Evolutionary conservation across 1,140 invertebrate species (phyloP), one percentile per base, ranked within the genome.

Genomic region (Paraescarpia echinospica): DNA sequence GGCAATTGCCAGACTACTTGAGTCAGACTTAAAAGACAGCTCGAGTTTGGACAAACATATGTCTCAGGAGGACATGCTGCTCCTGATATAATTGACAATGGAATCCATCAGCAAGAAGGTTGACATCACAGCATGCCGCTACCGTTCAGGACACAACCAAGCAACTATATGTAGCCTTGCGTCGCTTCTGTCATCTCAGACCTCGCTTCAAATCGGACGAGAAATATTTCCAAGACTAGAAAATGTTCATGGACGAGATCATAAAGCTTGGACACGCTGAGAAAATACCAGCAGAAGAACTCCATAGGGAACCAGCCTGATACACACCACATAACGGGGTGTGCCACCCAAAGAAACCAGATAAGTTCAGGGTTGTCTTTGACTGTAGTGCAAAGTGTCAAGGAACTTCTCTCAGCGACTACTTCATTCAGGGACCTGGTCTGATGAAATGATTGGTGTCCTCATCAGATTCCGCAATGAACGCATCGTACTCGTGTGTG

Each of bases 381-480:
- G 94, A 94, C 88, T 94, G 93, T 91, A 88, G 90, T 35, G 93
- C 93, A 34, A 93, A 92, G 88, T 94, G 90, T 89, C 27, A 92
- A 33, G 94, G 94, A 34, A 93, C 91, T 34, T 95, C 94, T 9
- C 90, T 95, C 1, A 95, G 95, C 91, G 91, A 94, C 22, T 34
- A 89, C 27, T 88, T 95, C 31, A 88, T 94, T 0, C 34, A 92
- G 18, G 95, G 95, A 18, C 96, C 96, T 9, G 95, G 95, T 92
- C 91, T 97, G 0, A 96, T 96, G 93, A 95, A 91, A 89, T 95
- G 27, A 89, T 94, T 27, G 94, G 92, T 35, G 93, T 94, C 93
- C n/a, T 95, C n/a, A 41, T 93, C 0, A 89, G 93, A 34, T 95
- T 95, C 91, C 92, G 95, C 1, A 9, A 93, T 89, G 91, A 94